Evolutionary conservation across 2,888 invertebrate genomes (phyloP).

Genomic region (Blomia tropicalis): DNA sequence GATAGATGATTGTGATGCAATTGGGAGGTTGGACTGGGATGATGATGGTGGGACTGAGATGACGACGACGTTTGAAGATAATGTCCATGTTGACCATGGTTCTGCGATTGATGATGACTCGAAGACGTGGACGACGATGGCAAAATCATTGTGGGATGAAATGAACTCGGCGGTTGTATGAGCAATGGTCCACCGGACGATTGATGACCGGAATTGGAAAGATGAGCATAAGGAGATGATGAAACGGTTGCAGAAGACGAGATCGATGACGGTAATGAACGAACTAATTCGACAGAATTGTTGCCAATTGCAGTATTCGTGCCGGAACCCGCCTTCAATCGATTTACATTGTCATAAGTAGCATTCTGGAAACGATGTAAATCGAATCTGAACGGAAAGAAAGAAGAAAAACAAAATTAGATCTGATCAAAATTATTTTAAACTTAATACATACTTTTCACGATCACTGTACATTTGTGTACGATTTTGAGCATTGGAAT

Average conservation of each 20-base stretch:
- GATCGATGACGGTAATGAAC: not conserved
- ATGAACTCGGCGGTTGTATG: not conserved
- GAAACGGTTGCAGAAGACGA: not conserved
- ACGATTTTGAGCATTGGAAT: not conserved
- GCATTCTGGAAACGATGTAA: conserved; percentile 1
- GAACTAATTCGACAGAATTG: not conserved
- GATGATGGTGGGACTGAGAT: not conserved
- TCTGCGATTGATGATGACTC: not conserved
- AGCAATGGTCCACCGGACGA: not conserved
- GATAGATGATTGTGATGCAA: conserved; percentile 12
- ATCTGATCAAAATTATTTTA: not conserved
- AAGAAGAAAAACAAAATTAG: not conserved
- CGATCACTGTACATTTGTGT: not conserved
- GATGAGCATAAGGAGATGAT: conserved; percentile 12
- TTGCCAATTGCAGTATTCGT: no score
- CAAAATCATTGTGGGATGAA: not conserved
- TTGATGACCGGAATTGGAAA: no score
- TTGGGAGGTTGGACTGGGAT: not conserved
- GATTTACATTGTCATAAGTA: not conserved
- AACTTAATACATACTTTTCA: not conserved
- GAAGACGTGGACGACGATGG: not conserved
- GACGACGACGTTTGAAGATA: not conserved
- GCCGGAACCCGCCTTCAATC: no score
- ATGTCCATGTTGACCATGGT: not conserved
- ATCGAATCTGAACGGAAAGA: conserved; percentile 16